Conservation (phyloP, 2,113 vertebrate species). For the Vicugna pacos region DNA sequence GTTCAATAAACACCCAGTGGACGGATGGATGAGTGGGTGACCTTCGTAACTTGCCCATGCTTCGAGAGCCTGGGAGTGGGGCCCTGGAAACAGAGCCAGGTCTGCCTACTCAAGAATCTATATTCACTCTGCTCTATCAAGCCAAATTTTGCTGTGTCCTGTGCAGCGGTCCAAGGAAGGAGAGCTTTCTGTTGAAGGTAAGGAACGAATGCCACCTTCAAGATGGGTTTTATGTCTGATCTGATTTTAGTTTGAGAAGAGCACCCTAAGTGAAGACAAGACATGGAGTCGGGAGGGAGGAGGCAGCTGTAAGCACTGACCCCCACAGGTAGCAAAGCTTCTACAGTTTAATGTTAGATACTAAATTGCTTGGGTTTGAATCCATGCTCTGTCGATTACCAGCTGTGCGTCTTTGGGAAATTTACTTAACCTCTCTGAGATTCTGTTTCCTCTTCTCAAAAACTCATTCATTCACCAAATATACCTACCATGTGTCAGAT, state of each 20-base stretch:
- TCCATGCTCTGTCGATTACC: not conserved
- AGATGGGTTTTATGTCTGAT: not conserved
- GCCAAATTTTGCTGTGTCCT: not conserved
- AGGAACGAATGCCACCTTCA: not conserved
- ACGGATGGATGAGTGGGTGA: not conserved
- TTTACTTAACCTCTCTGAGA: slow-evolving; percentile 21
- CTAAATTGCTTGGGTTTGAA: not conserved
- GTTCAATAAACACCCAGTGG: not conserved
- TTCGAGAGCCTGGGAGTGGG: not conserved
- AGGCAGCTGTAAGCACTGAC: not conserved
- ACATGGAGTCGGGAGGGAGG: not conserved
- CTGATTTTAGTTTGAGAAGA: not conserved
- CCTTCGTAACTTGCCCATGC: not conserved
- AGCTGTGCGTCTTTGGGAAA: not conserved
- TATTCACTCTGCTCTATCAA: not conserved
- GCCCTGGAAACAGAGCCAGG: not conserved
- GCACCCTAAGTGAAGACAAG: not conserved
- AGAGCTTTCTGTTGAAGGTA: not conserved
- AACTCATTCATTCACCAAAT: not conserved
- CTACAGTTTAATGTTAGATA: not conserved
- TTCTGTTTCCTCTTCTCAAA: not conserved
- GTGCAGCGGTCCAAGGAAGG: too few species aligned
- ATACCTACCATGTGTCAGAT: not conserved
- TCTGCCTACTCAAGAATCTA: not conserved
- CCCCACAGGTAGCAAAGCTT: not conserved